These are phyloP conservation scores for Cirrhinus molitorella DNA, from an alignment of 2,797 vertebrate genomes.

Conservation along the genomic window DNA sequence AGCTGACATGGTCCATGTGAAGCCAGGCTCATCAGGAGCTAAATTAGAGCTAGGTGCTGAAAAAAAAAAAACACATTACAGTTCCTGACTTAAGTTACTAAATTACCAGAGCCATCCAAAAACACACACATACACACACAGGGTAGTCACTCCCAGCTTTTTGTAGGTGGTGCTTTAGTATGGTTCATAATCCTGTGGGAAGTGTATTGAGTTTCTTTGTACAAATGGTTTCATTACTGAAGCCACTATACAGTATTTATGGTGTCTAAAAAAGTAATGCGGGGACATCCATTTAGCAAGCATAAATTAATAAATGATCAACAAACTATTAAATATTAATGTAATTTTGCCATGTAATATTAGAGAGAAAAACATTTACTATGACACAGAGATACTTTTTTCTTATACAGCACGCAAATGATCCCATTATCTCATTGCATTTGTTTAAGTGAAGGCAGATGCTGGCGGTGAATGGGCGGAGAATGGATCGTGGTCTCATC, in stretches of 20 bases:
- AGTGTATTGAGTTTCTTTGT: neutral
- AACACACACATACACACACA: neutral
- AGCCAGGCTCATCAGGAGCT: neutral
- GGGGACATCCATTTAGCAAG: neutral
- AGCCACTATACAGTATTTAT: conserved; percentile 32
- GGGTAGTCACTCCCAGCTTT: conserved; percentile 4
- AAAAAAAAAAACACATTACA: neutral
- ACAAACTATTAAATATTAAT: conserved; percentile 40
- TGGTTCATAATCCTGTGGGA: conserved; percentile 22
- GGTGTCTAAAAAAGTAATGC: conserved; percentile 1
- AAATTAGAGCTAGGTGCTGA: conserved; percentile 22
- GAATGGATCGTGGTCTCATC: conserved; percentile 51
- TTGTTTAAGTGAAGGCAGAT: neutral
- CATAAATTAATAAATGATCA: conserved; percentile 27
- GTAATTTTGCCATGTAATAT: conserved; percentile 11
- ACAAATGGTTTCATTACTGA: conserved; percentile 27
- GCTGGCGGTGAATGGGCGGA: conserved; percentile 55
- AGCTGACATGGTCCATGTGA: conserved; percentile 13
- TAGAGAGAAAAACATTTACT: neutral
- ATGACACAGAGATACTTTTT: neutral
- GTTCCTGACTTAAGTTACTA: conserved; percentile 21
- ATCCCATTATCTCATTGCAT: neutral
- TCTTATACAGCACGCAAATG: neutral
- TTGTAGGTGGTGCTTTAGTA: conserved; percentile 16
- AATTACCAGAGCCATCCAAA: neutral